Evolutionary conservation across 1,140 invertebrate genomes (phyloP).

Genomic region (Papilio dardanus): DNA sequence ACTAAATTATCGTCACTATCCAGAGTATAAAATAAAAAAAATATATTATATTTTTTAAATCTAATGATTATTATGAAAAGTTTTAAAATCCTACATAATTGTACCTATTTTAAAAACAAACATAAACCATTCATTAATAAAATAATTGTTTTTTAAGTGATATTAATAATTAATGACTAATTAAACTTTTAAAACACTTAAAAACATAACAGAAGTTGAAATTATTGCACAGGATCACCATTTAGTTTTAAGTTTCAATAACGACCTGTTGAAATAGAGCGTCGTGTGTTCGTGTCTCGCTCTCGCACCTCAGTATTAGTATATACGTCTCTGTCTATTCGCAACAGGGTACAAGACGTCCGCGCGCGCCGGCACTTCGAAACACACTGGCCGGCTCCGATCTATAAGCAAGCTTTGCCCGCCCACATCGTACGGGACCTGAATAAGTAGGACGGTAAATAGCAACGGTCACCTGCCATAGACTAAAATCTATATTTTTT

Average conservation of each 20-base stretch:
- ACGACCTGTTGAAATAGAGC: constrained; percentile 77
- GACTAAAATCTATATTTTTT: background rate
- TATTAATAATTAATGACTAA: constrained; percentile 39
- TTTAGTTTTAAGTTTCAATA: constrained; percentile 74
- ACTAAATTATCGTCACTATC: too few relatives aligned
- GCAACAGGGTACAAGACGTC: constrained; percentile 56
- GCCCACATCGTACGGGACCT: constrained; percentile 64
- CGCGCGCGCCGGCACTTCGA: constrained; percentile 66
- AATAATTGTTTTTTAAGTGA: too few relatives aligned
- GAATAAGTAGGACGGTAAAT: constrained; percentile 75
- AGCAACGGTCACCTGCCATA: constrained; percentile 64
- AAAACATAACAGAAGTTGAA: constrained; percentile 65
- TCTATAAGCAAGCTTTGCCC: constrained; percentile 71
- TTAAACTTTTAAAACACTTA: constrained; percentile 60
- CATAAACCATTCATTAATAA: background rate
- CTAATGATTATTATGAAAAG: too few relatives aligned
- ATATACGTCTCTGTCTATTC: constrained; percentile 60
- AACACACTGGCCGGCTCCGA: constrained; percentile 69
- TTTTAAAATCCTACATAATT: too few relatives aligned
- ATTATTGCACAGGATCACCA: constrained; percentile 76
- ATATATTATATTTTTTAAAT: too few relatives aligned
- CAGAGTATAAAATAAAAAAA: too few relatives aligned
- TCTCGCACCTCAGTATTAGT: constrained; percentile 52
- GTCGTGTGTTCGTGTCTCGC: constrained; percentile 54
- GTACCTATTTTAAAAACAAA: background rate